Evolutionary conservation across 1,140 invertebrate genomes (phyloP).

Genomic region (Drosophila littoralis): DNA sequence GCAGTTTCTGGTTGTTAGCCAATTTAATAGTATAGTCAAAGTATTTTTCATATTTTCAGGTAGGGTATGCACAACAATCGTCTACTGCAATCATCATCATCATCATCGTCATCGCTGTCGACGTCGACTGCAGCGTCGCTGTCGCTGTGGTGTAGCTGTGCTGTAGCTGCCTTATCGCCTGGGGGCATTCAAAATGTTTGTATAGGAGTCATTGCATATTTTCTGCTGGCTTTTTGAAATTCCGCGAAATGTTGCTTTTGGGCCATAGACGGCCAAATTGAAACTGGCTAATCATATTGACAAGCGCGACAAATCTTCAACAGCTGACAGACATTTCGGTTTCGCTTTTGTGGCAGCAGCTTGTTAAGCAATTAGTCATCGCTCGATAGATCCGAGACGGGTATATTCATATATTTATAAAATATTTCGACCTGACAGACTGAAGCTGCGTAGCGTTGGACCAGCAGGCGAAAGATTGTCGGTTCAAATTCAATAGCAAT

Average conservation of each 20-base stretch:
- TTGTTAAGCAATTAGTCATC: constrained; percentile 61
- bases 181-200: constrained; percentile 47
- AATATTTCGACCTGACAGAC: neutral
- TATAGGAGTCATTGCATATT: constrained; percentile 37
- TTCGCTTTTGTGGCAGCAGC: constrained; percentile 26
- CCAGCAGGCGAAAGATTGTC: neutral
- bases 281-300: constrained; percentile 55
- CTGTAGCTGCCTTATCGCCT: constrained; percentile 23
- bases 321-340: constrained; percentile 43
- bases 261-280: constrained; percentile 15
- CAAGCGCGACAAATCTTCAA: constrained; percentile 61
- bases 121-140: neutral
- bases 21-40: neutral
- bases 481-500: too few relatives aligned
- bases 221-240: constrained; percentile 18
- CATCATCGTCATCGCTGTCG: constrained; percentile 18
- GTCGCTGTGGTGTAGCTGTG: constrained; percentile 3
- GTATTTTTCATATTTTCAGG: neutral
- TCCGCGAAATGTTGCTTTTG: constrained; percentile 39
- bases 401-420: neutral
- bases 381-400: neutral
- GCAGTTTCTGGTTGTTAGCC: neutral
- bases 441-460: too few relatives aligned
- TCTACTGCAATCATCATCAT: constrained; percentile 45
- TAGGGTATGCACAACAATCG: constrained; percentile 37